A percentile compares a stretch with the other conserved stretches of the same genome.
Evolutionary conservation across 2,888 invertebrate species (phyloP).

Genomic region (Patella pellucida): DNA sequence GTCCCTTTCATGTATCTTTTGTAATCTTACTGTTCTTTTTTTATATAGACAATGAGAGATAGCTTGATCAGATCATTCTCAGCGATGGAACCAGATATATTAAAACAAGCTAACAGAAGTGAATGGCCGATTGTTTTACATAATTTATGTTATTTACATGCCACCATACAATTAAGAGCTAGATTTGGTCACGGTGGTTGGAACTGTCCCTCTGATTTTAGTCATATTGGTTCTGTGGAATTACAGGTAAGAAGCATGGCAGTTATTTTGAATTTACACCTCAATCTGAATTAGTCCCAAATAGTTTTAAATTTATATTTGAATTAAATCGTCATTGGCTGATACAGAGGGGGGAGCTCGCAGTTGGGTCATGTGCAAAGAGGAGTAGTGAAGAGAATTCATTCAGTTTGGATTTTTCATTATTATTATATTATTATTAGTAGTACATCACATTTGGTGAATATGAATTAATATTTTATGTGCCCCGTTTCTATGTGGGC

Average conservation of each 20-base stretch:
- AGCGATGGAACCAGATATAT: conserved; percentile 66
- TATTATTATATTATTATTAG: no score
- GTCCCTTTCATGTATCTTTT: no score
- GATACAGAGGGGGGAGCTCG: no score
- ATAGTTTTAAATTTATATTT: no score
- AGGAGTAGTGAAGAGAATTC: no score
- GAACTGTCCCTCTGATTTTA: conserved; percentile 64
- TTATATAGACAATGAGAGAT: conserved; percentile 65
- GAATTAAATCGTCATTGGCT: no score
- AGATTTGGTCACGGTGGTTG: conserved; percentile 67
- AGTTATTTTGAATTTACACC: background rate
- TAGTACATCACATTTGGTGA: no score
- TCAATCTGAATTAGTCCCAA: no score
- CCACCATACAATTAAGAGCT: conserved; percentile 65
- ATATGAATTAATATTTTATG: no score
- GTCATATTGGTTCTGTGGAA: conserved; percentile 58
- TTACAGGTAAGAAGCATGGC: conserved; percentile 46
- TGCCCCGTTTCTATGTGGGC: no score
- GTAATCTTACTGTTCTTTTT: conserved; percentile 14
- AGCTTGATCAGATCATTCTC: conserved; percentile 63
- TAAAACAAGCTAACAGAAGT: conserved; percentile 59
- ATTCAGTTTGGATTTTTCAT: no score
- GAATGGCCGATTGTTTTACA: conserved; percentile 70
- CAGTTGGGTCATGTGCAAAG: no score
- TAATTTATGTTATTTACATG: conserved; percentile 70